Evolutionary conservation across 2,888 invertebrate genomes (phyloP).

Genomic region (Eutolmus rufibarbis): DNA sequence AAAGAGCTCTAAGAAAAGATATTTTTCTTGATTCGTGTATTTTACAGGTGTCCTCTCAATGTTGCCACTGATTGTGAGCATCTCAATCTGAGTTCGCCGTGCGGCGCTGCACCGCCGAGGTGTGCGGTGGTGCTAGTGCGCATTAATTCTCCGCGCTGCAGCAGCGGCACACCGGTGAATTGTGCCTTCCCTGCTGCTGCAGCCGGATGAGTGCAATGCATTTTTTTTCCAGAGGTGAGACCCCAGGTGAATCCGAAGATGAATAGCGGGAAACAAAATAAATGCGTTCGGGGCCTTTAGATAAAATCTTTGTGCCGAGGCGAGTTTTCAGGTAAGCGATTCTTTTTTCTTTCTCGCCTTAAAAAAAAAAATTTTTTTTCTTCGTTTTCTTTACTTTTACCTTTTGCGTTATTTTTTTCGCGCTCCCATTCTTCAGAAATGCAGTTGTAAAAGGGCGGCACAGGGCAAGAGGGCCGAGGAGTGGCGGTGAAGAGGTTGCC

Average conservation of each 20-base stretch:
- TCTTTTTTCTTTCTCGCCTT: background rate
- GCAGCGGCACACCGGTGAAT: background rate
- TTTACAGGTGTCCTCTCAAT: background rate
- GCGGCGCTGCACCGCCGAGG: background rate
- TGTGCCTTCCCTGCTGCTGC: background rate
- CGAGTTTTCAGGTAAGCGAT: constrained; percentile 30
- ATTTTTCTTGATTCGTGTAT: background rate
- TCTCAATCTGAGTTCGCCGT: background rate
- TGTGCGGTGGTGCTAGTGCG: background rate
- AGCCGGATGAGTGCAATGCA: background rate
- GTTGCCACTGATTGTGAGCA: background rate
- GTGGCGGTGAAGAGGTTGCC: background rate
- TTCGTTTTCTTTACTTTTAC: background rate
- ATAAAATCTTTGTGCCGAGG: constrained; percentile 29
- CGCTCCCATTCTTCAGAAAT: background rate
- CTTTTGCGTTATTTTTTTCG: background rate
- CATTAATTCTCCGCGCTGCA: background rate
- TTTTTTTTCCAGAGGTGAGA: constrained; percentile 4
- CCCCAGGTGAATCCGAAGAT: constrained; percentile 18
- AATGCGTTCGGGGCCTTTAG: background rate
- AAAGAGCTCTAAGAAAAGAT: too few relatives aligned
- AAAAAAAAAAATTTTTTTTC: background rate
- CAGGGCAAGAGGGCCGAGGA: background rate
- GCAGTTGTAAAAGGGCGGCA: background rate
- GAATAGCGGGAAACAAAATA: constrained; percentile 19